Evolutionary conservation across 1,140 invertebrate species (phyloP), one percentile per base, ranked within the genome.

Genomic region (Nixonia krombeini): DNA sequence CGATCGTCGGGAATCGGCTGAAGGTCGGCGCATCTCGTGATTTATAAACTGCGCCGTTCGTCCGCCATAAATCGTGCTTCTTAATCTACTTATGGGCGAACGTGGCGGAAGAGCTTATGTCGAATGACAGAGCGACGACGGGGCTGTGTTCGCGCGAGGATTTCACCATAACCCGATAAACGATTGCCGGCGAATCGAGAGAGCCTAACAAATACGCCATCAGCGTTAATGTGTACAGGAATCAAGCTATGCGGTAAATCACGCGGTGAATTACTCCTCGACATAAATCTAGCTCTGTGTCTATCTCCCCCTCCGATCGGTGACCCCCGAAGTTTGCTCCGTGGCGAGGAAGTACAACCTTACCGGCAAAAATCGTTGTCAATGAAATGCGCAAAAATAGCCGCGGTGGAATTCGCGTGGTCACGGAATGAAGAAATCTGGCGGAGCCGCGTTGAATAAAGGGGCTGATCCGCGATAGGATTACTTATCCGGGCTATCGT

Each of bases 101-200:
- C 4, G 12, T 4, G 13, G 13, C 9, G 13, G 33, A 35, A 12
- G 13, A 35, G 33, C 33, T 35, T 35, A 35, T 13, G 33, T 13
- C n/a, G 33, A 13, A 31, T 31, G 29, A 31, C 29, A 12, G 29
- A 31, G 29, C 8, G 33, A 35, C 33, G 33, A 35, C 7, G 33
- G 33, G 33, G 12, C 33, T 12, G 33, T 35, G 9, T 35, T 35
- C 10, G 13, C 10, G 12, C 33, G 12, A 4, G 33, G 33, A 35
- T 72, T 70, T 73, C 37, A 74, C 73, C 66, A 72, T 70, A 73
- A 73, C 72, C 73, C 57, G 59, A 70, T 70, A 69, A 77, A 46
- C 56, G 71, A 65, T 69, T 45, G 63, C 26, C 28, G 35, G 8
- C 21, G 50, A 40, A 42, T 44, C 59, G 15, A 40, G 10, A 28